phyloP scores from a whole-genome alignment of 2,113 vertebrate species.

The Callospermophilus lateralis region DNA sequence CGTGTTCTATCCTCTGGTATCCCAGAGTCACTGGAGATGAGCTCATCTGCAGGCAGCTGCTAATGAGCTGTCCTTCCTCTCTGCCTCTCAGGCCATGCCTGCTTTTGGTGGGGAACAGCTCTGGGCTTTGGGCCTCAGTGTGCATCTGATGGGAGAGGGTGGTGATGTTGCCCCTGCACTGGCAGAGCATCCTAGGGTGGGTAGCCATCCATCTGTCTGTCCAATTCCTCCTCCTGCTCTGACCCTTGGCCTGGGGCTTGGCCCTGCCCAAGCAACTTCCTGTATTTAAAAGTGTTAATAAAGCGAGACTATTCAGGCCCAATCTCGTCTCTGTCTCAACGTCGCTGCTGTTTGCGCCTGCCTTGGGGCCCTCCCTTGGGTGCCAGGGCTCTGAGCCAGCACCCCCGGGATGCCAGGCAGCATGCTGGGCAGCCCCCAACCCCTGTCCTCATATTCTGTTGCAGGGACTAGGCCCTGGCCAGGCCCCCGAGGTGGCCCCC shows the following conservation, averaged over 20 bases:
- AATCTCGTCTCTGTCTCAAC: slow-evolving; percentile 77
- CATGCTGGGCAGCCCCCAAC: slow-evolving; percentile 76
- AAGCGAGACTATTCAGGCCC: slow-evolving; percentile 79
- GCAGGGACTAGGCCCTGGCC: slow-evolving; percentile 94
- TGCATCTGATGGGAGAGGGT: slow-evolving; percentile 28
- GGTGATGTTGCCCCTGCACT: slow-evolving; percentile 47
- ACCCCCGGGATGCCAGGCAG: slow-evolving; percentile 75
- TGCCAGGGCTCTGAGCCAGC: slow-evolving; percentile 72
- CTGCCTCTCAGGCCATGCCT: slow-evolving; percentile 26
- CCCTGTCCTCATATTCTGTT: slow-evolving; percentile 90
- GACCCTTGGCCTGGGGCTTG: slow-evolving; percentile 56
- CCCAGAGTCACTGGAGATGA: slow-evolving; percentile 91
- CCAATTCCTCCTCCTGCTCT: slow-evolving; percentile 55
- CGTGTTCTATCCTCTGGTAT: slow-evolving; percentile 94
- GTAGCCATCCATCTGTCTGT: slow-evolving; percentile 54
- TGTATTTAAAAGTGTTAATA: slow-evolving; percentile 82
- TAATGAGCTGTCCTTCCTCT: slow-evolving; percentile 64
- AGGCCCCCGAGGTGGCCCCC: slow-evolving; percentile 93
- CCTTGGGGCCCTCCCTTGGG: slow-evolving; percentile 69
- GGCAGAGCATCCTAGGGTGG: slow-evolving; percentile 53
- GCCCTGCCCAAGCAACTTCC: slow-evolving; percentile 66
- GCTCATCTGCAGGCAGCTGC: slow-evolving; percentile 61
- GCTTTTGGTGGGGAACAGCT: slow-evolving; percentile 61
- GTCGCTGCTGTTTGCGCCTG: slow-evolving; percentile 71
- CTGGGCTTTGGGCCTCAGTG: slow-evolving; percentile 60